These are phyloP conservation scores for Chrysemys picta DNA, from an alignment of 2,113 vertebrate species.

Conservation along the genomic window DNA sequence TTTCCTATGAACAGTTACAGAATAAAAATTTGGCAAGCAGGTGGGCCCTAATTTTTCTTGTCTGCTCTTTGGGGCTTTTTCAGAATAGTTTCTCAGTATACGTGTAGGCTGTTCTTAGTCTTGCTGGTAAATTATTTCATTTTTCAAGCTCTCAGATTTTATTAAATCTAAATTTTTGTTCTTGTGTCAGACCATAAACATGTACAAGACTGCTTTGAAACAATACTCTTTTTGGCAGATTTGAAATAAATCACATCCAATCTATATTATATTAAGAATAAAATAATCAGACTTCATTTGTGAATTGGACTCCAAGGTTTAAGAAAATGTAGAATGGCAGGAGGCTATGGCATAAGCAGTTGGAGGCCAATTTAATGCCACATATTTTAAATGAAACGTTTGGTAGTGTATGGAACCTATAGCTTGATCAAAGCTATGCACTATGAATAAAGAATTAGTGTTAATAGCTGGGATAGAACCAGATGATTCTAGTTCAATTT, in stretches of 20 bases:
- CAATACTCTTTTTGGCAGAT: slow-evolving; percentile 29
- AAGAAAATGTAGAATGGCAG: slow-evolving; percentile 31
- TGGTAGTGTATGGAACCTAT: slow-evolving; percentile 63
- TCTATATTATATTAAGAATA: slow-evolving; percentile 64
- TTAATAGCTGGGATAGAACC: slow-evolving; percentile 62
- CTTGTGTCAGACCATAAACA: slow-evolving; percentile 61
- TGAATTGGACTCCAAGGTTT: slow-evolving; percentile 61
- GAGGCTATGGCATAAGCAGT: slow-evolving; percentile 49
- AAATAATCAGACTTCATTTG: slow-evolving; percentile 61
- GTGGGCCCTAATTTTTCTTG: slow-evolving; percentile 36
- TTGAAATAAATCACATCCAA: slow-evolving; percentile 65
- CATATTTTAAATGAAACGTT: slow-evolving; percentile 69
- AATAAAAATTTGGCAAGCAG: slow-evolving; percentile 56
- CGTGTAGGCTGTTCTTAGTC: slow-evolving; percentile 33
- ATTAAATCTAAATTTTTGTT: slow-evolving; percentile 74
- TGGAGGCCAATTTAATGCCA: slow-evolving; percentile 63
- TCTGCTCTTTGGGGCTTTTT: slow-evolving; percentile 43
- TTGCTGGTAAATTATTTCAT: slow-evolving; percentile 30
- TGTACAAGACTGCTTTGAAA: slow-evolving; percentile 64
- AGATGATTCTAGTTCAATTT: slow-evolving; percentile 61
- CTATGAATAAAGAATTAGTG: slow-evolving; percentile 60
- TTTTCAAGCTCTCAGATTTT: slow-evolving; percentile 64
- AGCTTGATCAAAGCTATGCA: slow-evolving; percentile 56
- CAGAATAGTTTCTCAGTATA: slow-evolving; percentile 44
- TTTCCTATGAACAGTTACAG: slow-evolving; percentile 48